These are phyloP conservation scores for Glandiceps talaboti DNA, from an alignment of 53 echinoderm and acorn worm species.

Conservation along the genomic window DNA sequence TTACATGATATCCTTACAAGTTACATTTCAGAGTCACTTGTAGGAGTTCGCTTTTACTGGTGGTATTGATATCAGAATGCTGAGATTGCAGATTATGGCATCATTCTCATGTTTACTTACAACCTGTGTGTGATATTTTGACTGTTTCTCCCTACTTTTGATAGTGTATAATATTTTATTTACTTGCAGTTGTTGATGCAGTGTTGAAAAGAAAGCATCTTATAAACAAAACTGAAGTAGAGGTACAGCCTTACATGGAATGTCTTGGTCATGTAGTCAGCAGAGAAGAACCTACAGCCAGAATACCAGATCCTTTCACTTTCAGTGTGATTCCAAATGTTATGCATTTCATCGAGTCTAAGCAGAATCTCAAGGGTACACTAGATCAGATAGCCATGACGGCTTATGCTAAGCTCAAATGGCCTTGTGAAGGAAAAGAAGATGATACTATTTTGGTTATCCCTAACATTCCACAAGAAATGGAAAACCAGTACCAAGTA, in stretches of 20 bases:
- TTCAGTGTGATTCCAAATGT: constrained; percentile 4
- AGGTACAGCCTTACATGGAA: constrained; percentile 16
- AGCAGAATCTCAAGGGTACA: neutral
- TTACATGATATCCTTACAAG: no score
- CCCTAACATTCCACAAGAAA: constrained; percentile 11
- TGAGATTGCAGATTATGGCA: no score
- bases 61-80: no score
- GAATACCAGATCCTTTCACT: constrained; percentile 29
- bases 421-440: constrained; percentile 18
- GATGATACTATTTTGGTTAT: neutral
- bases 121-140: no score
- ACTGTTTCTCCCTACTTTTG: no score
- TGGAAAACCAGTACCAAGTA: constrained; percentile 7
- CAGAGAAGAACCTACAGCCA: constrained; percentile 22
- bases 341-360: constrained; percentile 22
- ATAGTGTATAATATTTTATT: no score
- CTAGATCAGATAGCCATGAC: neutral
- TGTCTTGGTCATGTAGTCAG: constrained; percentile 18
- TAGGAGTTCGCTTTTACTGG: no score
- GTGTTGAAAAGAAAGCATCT: constrained; percentile 4
- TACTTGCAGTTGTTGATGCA: constrained; percentile 8
- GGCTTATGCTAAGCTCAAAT: constrained; percentile 1
- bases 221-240: neutral
- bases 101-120: no score
- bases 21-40: no score